A percentile compares a stretch with the other conserved stretches of the same genome.
These are phyloP conservation scores for Agrotis clavis DNA, from an alignment of 2,888 invertebrate species.

Conservation along the genomic window DNA sequence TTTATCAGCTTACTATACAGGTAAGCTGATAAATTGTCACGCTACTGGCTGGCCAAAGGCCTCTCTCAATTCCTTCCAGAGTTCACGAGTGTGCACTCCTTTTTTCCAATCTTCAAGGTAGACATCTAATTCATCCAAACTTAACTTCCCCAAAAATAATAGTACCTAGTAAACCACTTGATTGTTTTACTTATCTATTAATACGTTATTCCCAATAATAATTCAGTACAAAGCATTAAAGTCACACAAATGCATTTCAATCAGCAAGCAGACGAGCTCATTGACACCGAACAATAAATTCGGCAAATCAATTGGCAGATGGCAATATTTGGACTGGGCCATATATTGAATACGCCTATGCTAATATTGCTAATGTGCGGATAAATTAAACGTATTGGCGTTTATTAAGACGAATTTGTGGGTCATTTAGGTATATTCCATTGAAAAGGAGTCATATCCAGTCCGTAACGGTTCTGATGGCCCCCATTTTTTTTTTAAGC, in stretches of 20 bases:
- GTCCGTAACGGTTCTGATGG: no score
- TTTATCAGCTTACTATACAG: no score
- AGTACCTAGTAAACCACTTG: background rate
- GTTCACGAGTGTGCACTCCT: no score
- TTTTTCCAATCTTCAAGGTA: no score
- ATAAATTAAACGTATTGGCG: constrained; percentile 51
- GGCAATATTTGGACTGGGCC: constrained; percentile 70
- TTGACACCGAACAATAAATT: constrained; percentile 82
- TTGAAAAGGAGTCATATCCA: background rate
- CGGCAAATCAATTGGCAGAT: constrained; percentile 82
- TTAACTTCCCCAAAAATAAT: background rate
- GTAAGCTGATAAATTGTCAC: no score
- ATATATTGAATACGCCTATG: constrained; percentile 64
- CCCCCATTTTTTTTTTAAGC: no score
- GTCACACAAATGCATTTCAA: constrained; percentile 77
- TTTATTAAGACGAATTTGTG: constrained; percentile 54
- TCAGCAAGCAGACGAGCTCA: constrained; percentile 76
- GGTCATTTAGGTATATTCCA: constrained; percentile 23
- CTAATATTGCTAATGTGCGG: constrained; percentile 62
- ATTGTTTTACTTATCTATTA: background rate
- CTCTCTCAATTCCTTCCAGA: no score
- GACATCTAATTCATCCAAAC: no score
- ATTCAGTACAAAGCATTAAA: constrained; percentile 58
- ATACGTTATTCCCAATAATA: constrained; percentile 42
- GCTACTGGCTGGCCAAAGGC: no score